Base-by-base conservation (phyloP, 1,140 invertebrate species). In the Macrosteles quadrilineatus region DNA sequence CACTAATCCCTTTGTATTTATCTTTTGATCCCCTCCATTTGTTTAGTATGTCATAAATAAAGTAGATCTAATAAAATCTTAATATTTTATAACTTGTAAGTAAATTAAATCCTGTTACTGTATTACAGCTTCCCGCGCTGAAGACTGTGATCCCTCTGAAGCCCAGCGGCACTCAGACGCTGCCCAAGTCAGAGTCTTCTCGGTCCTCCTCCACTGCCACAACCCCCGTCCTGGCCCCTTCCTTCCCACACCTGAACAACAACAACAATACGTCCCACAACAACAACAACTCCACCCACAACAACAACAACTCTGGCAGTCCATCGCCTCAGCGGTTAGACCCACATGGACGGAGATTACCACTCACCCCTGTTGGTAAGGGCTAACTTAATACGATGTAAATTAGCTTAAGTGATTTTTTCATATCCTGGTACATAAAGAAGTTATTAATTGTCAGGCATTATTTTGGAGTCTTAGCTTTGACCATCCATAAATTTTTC, bases 321-420 rank as follows among this genome's bases (percentile, higher is more conserved):
- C 57, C 67, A 14, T 69, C 70, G 19, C 69, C 65, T n/a, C 66
- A 72, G 30, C 59, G 65, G 32, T 57, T 63, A 14, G 72, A 75
- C 50, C 66, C 72, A 3, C 59, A 73, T 59, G 74, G 74, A 23
- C 67, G 75, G 17, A 27, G 71, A 29, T 57, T 75, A 59, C 75
- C 75, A 45, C 73, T 76, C 62, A 73, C 73, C 4, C 72, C 75
- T 43, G 68, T 67, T 45, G 75, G 75, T 75, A 70, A 72, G 67
- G 19, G 11, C n/a, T n/a, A n/a, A n/a, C n/a, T n/a, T n/a, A n/a
- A n/a, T n/a, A n/a, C n/a, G n/a, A n/a, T n/a, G n/a, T n/a, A n/a
- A n/a, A n/a, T n/a, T n/a, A n/a, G n/a, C n/a, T n/a, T n/a, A n/a
- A n/a, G n/a, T n/a, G n/a, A n/a, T n/a, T n/a, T n/a, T n/a, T n/a